Evolutionary conservation across 37 sponge, comb jelly and placozoan species (phyloP).

Genomic region (Eunapius fragilis): DNA sequence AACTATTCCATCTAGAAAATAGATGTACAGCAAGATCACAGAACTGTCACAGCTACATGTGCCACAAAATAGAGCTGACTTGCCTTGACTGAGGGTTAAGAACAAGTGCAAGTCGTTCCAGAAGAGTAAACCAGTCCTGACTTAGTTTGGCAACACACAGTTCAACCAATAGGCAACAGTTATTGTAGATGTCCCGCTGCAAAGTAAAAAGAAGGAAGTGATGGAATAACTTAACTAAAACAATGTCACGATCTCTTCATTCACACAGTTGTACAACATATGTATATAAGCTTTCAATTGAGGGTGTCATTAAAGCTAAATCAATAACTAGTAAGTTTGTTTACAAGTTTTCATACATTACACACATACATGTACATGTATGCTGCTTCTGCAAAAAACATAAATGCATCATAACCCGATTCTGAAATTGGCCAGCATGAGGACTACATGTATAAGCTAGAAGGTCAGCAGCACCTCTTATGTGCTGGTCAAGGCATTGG

Average conservation of each 20-base stretch:
- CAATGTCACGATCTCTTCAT: not conserved
- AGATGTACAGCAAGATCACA: not conserved
- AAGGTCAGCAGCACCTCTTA: too few relatives aligned
- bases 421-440: too few relatives aligned
- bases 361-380: too few relatives aligned
- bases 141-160: slow-evolving; percentile 85
- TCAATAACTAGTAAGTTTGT: too few relatives aligned
- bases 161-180: slow-evolving; percentile 74
- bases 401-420: too few relatives aligned
- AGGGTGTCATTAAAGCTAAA: too few relatives aligned
- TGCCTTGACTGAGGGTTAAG: slow-evolving; percentile 82
- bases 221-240: not conserved
- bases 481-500: too few relatives aligned
- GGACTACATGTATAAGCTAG: too few relatives aligned
- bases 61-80: not conserved
- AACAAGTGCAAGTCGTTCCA: slow-evolving; percentile 78
- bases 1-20: slow-evolving; percentile 45
- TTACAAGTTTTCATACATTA: too few relatives aligned
- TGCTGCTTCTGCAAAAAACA: too few relatives aligned
- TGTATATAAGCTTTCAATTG: not conserved
- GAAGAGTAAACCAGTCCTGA: slow-evolving; percentile 81
- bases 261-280: not conserved
- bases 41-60: not conserved
- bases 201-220: too few relatives aligned
- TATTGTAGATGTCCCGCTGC: slow-evolving; percentile 90